These are phyloP conservation scores for Rhinolophus ferrumequinum DNA, from an alignment of 2,113 vertebrate species.

Conservation along the genomic window DNA sequence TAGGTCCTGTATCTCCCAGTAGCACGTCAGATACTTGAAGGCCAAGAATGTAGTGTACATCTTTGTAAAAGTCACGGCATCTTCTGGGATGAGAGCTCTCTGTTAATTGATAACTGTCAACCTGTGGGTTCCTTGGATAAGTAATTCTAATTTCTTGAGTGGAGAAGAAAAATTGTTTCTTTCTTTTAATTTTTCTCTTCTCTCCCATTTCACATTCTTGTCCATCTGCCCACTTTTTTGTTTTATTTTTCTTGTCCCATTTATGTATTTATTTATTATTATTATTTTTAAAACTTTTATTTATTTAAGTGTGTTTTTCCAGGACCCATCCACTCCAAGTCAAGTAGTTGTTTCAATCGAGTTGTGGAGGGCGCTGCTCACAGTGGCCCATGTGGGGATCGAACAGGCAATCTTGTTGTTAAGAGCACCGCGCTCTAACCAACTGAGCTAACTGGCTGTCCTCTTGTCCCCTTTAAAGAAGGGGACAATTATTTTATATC, in stretches of 20 bases:
- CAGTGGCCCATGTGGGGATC: too few relatives aligned
- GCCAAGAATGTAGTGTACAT: neutral
- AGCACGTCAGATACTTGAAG: neutral
- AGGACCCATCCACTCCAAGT: too few relatives aligned
- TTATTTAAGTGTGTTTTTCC: too few relatives aligned
- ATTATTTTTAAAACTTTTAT: too few relatives aligned
- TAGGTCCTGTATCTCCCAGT: neutral
- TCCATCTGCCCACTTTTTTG: neutral
- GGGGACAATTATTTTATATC: neutral
- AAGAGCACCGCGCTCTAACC: too few relatives aligned
- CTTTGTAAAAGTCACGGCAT: neutral
- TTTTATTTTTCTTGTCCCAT: neutral
- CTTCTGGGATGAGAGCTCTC: neutral
- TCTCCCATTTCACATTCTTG: neutral
- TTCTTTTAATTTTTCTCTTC: neutral
- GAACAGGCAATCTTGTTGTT: too few relatives aligned
- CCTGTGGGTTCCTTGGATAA: neutral
- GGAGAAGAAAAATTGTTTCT: neutral
- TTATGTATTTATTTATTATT: neutral
- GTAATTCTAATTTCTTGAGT: neutral
- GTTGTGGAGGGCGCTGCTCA: too few relatives aligned
- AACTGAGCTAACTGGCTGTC: too few relatives aligned
- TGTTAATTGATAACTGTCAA: neutral
- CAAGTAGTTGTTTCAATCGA: too few relatives aligned
- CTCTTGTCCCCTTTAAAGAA: neutral